Evolutionary conservation across 2,113 vertebrate genomes (phyloP).

Genomic region (Malaclemys terrapin): DNA sequence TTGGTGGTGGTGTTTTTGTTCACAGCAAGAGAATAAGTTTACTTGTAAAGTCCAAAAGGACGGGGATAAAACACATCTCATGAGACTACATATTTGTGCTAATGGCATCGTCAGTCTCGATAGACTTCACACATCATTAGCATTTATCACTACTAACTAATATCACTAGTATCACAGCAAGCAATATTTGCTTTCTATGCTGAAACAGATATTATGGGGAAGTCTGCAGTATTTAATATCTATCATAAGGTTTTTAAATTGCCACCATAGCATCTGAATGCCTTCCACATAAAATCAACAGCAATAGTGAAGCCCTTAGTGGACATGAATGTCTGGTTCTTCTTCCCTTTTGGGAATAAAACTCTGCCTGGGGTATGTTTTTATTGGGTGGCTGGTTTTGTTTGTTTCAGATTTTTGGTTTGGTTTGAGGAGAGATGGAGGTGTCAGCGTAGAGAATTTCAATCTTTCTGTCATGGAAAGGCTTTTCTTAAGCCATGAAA

Average conservation of each 20-base stretch:
- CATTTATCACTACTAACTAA: not conserved
- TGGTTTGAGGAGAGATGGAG: not conserved
- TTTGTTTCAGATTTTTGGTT: not conserved
- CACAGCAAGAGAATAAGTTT: not conserved
- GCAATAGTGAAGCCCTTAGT: not conserved
- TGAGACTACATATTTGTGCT: not conserved
- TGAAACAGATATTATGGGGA: not conserved
- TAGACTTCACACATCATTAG: not conserved
- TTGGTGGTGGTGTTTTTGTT: not conserved
- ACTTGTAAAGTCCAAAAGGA: not conserved
- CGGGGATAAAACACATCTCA: not conserved
- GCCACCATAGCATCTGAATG: not conserved
- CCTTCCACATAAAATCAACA: not conserved
- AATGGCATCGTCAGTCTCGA: not conserved
- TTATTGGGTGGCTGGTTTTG: not conserved
- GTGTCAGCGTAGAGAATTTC: not conserved
- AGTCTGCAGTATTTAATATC: not conserved
- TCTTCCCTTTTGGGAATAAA: not conserved
- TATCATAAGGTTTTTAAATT: conserved; percentile 15
- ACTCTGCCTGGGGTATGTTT: not conserved
- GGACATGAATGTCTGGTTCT: not conserved
- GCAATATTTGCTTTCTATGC: conserved; percentile 27
- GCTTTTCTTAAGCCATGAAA: not conserved
- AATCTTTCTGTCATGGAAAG: not conserved
- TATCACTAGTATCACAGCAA: not conserved